phyloP scores from a whole-genome alignment of 2,797 vertebrate genomes.

The Etheostoma perlongum region DNA sequence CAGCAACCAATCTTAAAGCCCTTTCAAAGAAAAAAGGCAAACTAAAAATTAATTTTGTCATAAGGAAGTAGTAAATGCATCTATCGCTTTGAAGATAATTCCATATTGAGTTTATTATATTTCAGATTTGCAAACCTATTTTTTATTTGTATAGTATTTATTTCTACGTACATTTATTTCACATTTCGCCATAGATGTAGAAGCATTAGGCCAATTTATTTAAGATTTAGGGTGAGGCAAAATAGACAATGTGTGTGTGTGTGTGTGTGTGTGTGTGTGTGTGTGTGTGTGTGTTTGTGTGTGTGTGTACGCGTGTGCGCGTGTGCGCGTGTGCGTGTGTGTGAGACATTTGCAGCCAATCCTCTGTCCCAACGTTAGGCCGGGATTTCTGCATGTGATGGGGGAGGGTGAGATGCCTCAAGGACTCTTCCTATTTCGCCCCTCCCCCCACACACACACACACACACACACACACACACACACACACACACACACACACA shows the following conservation, averaged over 20 bases:
- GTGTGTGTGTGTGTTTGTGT: background rate
- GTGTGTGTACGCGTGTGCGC: background rate
- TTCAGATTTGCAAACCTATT: background rate
- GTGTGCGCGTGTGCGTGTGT: constrained; percentile 4
- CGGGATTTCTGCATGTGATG: constrained; percentile 51
- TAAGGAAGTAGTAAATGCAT: constrained; percentile 15
- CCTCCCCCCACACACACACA: background rate
- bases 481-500: constrained; percentile 9
- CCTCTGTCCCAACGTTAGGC: constrained; percentile 58
- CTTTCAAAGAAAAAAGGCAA: constrained; percentile 39
- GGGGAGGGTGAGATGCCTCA: constrained; percentile 67
- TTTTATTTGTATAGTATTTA: background rate
- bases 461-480: constrained; percentile 7
- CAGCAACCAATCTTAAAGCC: constrained; percentile 64
- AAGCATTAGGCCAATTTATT: background rate
- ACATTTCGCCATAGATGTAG: background rate
- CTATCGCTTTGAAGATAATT: constrained; percentile 2
- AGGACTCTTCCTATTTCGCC: constrained; percentile 60
- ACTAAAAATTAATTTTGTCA: constrained; percentile 45
- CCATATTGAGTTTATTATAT: background rate
- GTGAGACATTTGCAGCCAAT: constrained; percentile 74
- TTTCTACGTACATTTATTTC: background rate
- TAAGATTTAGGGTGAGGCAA: constrained; percentile 10
- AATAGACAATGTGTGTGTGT: background rate
- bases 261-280: constrained; percentile 2